Evolutionary conservation across 2,797 vertebrate species (phyloP).

Genomic region (Pitangus sulphuratus): DNA sequence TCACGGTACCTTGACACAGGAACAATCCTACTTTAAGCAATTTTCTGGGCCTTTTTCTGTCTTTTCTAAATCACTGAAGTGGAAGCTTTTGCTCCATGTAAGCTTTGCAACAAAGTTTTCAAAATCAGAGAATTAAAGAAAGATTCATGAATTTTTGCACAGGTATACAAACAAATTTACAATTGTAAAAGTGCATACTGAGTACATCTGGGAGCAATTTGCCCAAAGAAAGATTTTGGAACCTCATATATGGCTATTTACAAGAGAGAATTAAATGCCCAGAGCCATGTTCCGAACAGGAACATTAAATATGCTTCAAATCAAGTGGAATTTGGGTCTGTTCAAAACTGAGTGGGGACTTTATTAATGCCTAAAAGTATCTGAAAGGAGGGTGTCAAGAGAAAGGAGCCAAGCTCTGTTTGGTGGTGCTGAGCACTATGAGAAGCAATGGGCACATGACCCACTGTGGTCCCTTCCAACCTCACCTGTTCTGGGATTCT

Average conservation of each 20-base stretch:
- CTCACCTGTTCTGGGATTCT: not conserved
- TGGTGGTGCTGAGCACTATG: not conserved
- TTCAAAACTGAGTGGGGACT: not conserved
- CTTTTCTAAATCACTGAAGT: not conserved
- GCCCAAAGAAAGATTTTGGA: not conserved
- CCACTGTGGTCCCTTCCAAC: not conserved
- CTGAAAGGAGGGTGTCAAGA: not conserved
- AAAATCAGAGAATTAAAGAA: not conserved
- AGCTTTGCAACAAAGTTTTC: not conserved
- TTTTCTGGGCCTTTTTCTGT: not conserved
- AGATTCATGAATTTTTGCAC: not conserved
- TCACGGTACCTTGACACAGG: not conserved
- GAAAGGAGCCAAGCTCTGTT: not conserved
- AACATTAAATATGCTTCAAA: not conserved
- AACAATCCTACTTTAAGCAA: not conserved
- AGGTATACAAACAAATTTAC: not conserved
- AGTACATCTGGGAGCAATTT: not conserved
- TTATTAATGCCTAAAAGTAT: not conserved
- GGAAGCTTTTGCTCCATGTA: not conserved
- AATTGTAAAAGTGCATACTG: not conserved
- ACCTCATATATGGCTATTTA: not conserved
- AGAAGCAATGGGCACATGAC: not conserved
- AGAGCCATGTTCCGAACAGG: not conserved
- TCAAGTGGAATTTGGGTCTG: accelerated
- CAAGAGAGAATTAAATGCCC: not conserved